Conservation (phyloP, 2,113 vertebrate species). For the Phylloscopus trochilus region DNA sequence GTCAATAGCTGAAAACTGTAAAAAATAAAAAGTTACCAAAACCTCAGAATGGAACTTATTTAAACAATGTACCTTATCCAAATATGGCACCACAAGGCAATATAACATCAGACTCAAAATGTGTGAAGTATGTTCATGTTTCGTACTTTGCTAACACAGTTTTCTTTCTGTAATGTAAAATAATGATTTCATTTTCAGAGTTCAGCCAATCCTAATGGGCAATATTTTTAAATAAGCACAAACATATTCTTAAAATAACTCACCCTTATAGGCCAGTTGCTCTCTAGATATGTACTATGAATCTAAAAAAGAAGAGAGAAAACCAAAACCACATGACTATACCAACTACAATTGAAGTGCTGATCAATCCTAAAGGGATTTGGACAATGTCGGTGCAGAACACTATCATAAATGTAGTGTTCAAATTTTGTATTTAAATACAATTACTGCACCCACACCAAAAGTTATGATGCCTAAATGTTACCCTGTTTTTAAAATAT, state of each 20-base stretch:
- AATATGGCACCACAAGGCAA: neutral
- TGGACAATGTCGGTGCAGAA: neutral
- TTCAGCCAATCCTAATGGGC: neutral
- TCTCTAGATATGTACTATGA: constrained; percentile 96
- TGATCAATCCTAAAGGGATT: neutral
- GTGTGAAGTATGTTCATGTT: neutral
- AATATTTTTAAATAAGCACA: neutral
- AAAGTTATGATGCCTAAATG: neutral
- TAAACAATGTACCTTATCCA: neutral
- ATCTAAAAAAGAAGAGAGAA: constrained; percentile 76
- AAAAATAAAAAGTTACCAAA: neutral
- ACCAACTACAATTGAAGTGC: neutral
- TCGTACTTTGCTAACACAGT: neutral
- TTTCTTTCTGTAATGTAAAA: neutral
- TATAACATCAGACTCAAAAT: neutral
- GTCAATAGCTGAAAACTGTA: constrained; percentile 95
- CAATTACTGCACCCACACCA: neutral
- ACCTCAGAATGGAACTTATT: neutral
- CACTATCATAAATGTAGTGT: neutral
- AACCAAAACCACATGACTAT: neutral
- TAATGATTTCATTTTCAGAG: neutral
- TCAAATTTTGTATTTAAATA: neutral
- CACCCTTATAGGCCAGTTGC: constrained; percentile 98
- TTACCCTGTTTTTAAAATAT: neutral
- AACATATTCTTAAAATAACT: constrained; percentile 63